These are phyloP conservation scores for Pseudococcus viburni DNA, from an alignment of 2,888 invertebrate species.

Conservation along the genomic window DNA sequence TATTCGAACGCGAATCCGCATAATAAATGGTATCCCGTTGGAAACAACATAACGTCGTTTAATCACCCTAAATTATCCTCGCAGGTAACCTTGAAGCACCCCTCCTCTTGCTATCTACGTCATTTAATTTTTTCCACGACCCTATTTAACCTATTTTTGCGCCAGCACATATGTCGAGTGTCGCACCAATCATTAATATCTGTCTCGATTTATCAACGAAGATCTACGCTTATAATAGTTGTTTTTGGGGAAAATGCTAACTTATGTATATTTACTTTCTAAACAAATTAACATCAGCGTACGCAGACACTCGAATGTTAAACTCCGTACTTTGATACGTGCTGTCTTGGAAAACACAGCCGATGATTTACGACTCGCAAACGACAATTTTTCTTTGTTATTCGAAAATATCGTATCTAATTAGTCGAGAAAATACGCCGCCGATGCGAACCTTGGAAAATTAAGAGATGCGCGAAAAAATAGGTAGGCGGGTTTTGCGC, in stretches of 20 bases:
- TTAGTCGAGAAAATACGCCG: background rate
- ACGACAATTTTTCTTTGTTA: constrained; percentile 21
- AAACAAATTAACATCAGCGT: constrained; percentile 21
- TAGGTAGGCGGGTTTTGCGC: background rate
- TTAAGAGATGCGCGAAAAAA: constrained; percentile 6
- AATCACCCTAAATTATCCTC: background rate
- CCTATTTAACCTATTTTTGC: constrained; percentile 4
- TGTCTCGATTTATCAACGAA: background rate
- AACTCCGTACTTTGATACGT: background rate
- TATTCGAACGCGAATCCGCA: background rate
- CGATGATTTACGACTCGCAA: constrained; percentile 1
- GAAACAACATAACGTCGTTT: background rate
- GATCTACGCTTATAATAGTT: constrained; percentile 18
- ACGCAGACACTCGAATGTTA: background rate
- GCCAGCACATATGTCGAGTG: background rate
- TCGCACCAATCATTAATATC: constrained; percentile 28
- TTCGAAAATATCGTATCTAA: constrained; percentile 5
- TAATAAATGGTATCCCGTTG: background rate
- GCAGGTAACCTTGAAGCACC: constrained; percentile 2
- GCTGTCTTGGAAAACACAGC: background rate
- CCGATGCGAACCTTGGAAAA: background rate
- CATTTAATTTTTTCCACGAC: constrained; percentile 36
- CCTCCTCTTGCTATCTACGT: background rate
- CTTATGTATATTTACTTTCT: constrained; percentile 9
- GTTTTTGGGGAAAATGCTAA: constrained; percentile 16